phyloP scores from a whole-genome alignment of 2,113 vertebrate species.

The Gracilinanus agilis region DNA sequence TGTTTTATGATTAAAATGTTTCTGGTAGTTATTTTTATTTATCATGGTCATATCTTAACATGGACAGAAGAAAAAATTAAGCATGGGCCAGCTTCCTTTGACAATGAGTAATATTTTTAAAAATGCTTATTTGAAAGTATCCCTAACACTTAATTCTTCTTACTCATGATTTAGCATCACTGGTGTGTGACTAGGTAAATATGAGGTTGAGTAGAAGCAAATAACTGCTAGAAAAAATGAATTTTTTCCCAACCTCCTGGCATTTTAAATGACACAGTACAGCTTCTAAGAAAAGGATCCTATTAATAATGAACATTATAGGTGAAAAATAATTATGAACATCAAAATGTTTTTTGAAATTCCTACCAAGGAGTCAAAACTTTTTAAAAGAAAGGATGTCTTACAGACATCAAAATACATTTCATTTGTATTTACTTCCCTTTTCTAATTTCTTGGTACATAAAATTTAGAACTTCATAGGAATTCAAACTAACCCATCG shows the following conservation, averaged over 20 bases:
- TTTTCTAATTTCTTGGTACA: constrained; percentile 54
- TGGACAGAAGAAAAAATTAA: constrained; percentile 52
- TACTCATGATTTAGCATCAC: constrained; percentile 45
- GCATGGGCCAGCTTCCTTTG: background rate
- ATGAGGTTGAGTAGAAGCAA: background rate
- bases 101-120: background rate
- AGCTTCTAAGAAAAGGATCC: constrained; percentile 8
- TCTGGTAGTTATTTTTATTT: constrained; percentile 5
- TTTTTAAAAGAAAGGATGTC: constrained; percentile 69
- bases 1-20: constrained; percentile 63
- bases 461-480: constrained; percentile 14
- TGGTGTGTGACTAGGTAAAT: constrained; percentile 14
- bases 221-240: constrained; percentile 26
- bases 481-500: background rate
- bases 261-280: background rate
- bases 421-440: constrained; percentile 53
- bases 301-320: constrained; percentile 61
- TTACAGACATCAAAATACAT: constrained; percentile 62
- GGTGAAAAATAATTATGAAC: constrained; percentile 72
- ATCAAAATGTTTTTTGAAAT: background rate
- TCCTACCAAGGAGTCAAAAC: background rate
- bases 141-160: constrained; percentile 47
- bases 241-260: constrained; percentile 31
- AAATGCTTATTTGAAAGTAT: constrained; percentile 9
- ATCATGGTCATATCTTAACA: constrained; percentile 21